Conservation (phyloP, 1,140 invertebrate species). For the Drosophila gunungcola region DNA sequence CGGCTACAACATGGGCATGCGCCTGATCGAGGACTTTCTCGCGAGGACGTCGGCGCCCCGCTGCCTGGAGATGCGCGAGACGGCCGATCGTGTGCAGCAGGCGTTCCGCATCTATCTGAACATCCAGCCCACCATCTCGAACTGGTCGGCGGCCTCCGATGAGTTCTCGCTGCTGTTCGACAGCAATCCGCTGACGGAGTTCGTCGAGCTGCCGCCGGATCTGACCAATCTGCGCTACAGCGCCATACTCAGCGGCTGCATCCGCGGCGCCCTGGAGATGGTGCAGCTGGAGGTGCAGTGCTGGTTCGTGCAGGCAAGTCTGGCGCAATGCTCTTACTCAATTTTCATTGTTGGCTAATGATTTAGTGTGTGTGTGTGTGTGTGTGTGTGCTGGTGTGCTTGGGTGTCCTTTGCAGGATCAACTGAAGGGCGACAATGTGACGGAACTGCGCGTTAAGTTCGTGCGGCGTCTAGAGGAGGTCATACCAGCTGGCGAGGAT, state of each 20-base stretch:
- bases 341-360: constrained; percentile 18
- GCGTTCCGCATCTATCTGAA: constrained; percentile 94
- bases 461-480: constrained; percentile 97
- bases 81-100: constrained; percentile 97
- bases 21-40: constrained; percentile 98
- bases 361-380: constrained; percentile 13
- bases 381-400: constrained; percentile 26
- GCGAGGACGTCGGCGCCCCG: constrained; percentile 95
- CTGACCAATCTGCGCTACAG: constrained; percentile 95
- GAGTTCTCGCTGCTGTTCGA: constrained; percentile 99
- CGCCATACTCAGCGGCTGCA: constrained; percentile 96
- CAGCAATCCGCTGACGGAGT: constrained; percentile 98
- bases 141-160: constrained; percentile 97
- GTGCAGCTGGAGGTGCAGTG: constrained; percentile 93
- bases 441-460: constrained; percentile 99
- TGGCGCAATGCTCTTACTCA: constrained; percentile 19
- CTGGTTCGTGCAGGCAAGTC: constrained; percentile 89
- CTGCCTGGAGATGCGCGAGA: constrained; percentile 98
- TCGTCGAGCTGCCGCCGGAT: constrained; percentile 98
- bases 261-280: constrained; percentile 98
- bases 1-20: constrained; percentile 99
- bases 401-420: constrained; percentile 89
- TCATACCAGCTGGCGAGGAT: constrained; percentile 98
- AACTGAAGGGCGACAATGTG: constrained; percentile 96
- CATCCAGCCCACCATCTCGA: constrained; percentile 94